Evolutionary conservation across 2,888 invertebrate genomes (phyloP), one percentile per base, ranked within the genome.

Genomic region (Melanotus villosus): DNA sequence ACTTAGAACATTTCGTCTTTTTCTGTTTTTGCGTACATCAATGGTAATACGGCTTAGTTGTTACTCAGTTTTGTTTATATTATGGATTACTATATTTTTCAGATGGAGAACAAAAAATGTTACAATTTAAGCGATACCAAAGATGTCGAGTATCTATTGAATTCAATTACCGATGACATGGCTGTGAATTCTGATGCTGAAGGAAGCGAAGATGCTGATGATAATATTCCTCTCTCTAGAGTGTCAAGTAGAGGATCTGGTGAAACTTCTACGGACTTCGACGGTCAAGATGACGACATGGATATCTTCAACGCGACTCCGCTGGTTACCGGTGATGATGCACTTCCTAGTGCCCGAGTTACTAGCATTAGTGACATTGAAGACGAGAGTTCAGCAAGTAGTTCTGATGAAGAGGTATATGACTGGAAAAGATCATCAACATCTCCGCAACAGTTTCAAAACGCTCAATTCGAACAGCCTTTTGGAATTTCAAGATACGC

Each of bases 121-220:
- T 36, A 36, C 6, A n/a, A 36, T 14, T 36, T 36, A 14, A 5
- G 14, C 68, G 76, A 74, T 62, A 12, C 14, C 50, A 68, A 76
- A 45, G 36, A 36, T 14, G 36, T 36, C n/a, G 12, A n/a, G 14
- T 36, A 14, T 36, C 6, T 36, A 14, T 14, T 36, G 14, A 36
- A 36, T 36, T 12, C 36, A 14, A 36, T 36, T n/a, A 14, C 12
- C n/a, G 36, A 36, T 36, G 36, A 36, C n/a, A 14, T 36, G 7
- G 34, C 34, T 34, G n/a, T 10, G n/a, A n/a, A 34, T 34, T 34
- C 34, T n/a, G 34, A 34, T 2, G 34, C 6, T 9, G 34, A 34
- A 34, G n/a, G 34, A 5, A n/a, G n/a, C 10, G 6, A 5, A 34
- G 34, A 34, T 10, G 6, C 34, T 2, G n/a, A 34, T n/a, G 34